These are phyloP conservation scores for Noctua janthe DNA, from an alignment of 2,888 invertebrate species.

Conservation along the genomic window DNA sequence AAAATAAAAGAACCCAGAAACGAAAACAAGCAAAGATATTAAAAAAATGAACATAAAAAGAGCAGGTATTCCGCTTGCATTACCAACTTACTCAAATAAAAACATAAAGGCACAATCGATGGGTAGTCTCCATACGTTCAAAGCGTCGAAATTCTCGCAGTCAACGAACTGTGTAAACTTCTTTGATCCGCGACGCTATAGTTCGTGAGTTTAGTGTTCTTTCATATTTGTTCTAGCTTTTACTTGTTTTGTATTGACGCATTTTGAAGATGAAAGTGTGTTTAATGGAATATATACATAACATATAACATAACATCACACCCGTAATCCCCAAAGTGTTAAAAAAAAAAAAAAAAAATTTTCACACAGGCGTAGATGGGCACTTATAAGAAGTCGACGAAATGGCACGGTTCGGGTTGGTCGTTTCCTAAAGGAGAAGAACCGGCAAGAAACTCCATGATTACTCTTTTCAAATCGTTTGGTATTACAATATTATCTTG, in stretches of 20 bases:
- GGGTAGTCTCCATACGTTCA: constrained; percentile 62
- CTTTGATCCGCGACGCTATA: constrained; percentile 70
- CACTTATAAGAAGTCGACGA: too few species aligned
- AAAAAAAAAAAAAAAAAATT: too few species aligned
- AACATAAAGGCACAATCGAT: constrained; percentile 53
- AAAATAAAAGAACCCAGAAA: neutral
- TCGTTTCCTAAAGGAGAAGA: too few species aligned
- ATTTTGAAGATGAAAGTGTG: constrained; percentile 18
- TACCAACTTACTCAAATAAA: constrained; percentile 53
- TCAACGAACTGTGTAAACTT: constrained; percentile 68
- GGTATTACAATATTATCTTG: too few species aligned
- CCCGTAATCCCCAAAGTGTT: too few species aligned
- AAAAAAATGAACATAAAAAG: constrained; percentile 38
- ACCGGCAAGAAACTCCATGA: too few species aligned
- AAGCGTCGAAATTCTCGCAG: constrained; percentile 63
- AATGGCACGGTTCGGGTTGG: too few species aligned
- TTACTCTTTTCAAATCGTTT: too few species aligned
- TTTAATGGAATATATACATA: constrained; percentile 4
- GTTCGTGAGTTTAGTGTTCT: constrained; percentile 51
- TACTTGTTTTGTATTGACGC: constrained; percentile 21
- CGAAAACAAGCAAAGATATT: constrained; percentile 19
- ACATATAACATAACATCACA: neutral
- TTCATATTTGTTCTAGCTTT: constrained; percentile 59
- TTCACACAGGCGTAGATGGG: too few species aligned
- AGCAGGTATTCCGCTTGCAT: constrained; percentile 42